Evolutionary conservation across 1,140 invertebrate genomes (phyloP).

Genomic region (Diorhabda sublineata): DNA sequence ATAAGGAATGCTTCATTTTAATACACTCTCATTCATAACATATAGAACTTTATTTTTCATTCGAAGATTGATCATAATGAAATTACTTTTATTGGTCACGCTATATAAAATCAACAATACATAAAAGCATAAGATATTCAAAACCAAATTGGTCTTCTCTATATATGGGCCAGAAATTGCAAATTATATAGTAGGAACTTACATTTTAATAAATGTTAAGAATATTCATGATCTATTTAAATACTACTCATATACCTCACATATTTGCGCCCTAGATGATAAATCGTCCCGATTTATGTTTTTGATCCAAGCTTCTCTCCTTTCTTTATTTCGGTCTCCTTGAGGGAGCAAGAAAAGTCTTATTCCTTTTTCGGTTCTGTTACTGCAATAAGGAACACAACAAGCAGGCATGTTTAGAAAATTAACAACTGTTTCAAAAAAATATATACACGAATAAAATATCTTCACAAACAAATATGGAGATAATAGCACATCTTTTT

Average conservation of each 20-base stretch:
- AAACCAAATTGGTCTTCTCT: neutral
- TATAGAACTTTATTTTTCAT: no score
- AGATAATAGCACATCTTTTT: no score
- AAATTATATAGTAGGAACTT: no score
- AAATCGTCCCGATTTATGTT: neutral
- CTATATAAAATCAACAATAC: neutral
- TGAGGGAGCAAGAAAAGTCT: neutral
- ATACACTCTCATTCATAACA: no score
- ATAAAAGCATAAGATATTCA: neutral
- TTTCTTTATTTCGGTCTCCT: conserved; percentile 1
- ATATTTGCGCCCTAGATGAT: neutral
- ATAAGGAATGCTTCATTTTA: no score
- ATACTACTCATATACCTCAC: neutral
- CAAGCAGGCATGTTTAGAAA: neutral
- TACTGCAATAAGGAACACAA: neutral
- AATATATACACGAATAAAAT: no score
- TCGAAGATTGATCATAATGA: no score
- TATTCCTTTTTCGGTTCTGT: conserved; percentile 1
- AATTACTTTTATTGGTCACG: neutral
- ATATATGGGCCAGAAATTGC: neutral
- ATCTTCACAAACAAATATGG: no score
- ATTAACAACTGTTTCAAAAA: neutral
- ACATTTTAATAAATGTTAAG: no score
- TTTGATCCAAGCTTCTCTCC: neutral
- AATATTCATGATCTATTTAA: neutral